Percentiles rank a stretch among this genome's conserved stretches.
Evolutionary conservation across 2,888 invertebrate genomes (phyloP).

Genomic region (Apamea crenata): DNA sequence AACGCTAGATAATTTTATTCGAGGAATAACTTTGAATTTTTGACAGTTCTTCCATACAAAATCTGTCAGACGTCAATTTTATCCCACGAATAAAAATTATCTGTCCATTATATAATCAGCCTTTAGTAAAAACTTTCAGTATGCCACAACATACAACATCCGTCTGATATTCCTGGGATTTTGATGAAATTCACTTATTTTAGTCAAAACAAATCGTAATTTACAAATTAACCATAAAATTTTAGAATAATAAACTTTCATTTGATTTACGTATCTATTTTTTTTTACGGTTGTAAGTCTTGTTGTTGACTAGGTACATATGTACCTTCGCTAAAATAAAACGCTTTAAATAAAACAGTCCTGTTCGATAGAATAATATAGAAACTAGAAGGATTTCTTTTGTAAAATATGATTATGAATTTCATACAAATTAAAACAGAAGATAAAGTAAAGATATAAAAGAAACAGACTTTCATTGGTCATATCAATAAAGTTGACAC

Average conservation of each 20-base stretch:
- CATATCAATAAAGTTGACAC: slow-evolving; percentile 28
- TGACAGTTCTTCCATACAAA: too few species aligned
- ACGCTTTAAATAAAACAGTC: slow-evolving; percentile 5
- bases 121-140: neutral
- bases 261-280: neutral
- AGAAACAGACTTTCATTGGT: slow-evolving; percentile 9
- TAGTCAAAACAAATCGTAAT: slow-evolving; percentile 18
- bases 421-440: neutral
- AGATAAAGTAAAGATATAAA: slow-evolving; percentile 22
- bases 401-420: slow-evolving; percentile 5
- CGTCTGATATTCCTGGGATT: neutral
- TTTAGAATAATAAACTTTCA: neutral
- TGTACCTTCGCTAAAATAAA: neutral
- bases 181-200: neutral
- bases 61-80: too few species aligned
- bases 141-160: neutral
- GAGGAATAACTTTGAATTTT: too few species aligned
- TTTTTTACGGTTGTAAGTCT: neutral
- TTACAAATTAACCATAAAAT: slow-evolving; percentile 9
- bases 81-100: too few species aligned
- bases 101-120: too few species aligned
- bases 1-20: too few species aligned
- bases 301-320: neutral
- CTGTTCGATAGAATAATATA: neutral
- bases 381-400: neutral